Base-by-base conservation (phyloP, 2,888 invertebrate genomes). In the Scotopteryx bipunctaria region DNA sequence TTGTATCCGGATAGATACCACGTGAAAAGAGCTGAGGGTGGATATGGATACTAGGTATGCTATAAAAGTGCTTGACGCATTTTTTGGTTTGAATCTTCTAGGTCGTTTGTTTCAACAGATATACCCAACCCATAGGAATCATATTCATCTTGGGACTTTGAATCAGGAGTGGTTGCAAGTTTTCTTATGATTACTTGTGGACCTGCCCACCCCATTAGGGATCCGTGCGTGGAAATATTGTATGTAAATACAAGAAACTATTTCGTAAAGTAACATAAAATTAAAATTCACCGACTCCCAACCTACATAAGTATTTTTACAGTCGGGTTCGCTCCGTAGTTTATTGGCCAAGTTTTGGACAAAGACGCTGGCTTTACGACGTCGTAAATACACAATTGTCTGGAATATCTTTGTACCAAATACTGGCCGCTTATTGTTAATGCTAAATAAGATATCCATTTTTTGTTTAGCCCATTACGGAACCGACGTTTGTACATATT, bases 371-470 rank as follows among this genome's bases (percentile, higher is more conserved):
- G 66, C 59, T 88, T 90, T 88, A 88, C 67, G 75, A 73, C 74
- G 57, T 72, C 82, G 75, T 90, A 89, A 88, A 87, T 79, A 71
- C 73, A 64, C 71, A 72, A 86, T 89, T 88, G 86, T 87, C 69
- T 71, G 66, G 63, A 56, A 63, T 70, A 78, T 71, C 77, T 76
- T 77, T 70, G 74, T 74, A 81, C 82, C 75, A 81, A 86, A 82
- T 75, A 74, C 81, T 73, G 75, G 57, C 71, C 73, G 76, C 80
- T 81, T 73, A 86, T 88, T 88, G 87, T 90, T 82, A 76, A 78
- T 75, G 72, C 79, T 86, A 87, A 90, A 86, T 90, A 82, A 90
- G 89, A 87, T 81, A 83, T 90, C 85, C 83, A 85, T 81, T 87
- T 89, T 85, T 81, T 82, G 79, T 86, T 81, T 76, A 73, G 81